These are phyloP conservation scores for Coenobita brevimanus DNA, from an alignment of 1,140 invertebrate genomes.

Conservation along the genomic window DNA sequence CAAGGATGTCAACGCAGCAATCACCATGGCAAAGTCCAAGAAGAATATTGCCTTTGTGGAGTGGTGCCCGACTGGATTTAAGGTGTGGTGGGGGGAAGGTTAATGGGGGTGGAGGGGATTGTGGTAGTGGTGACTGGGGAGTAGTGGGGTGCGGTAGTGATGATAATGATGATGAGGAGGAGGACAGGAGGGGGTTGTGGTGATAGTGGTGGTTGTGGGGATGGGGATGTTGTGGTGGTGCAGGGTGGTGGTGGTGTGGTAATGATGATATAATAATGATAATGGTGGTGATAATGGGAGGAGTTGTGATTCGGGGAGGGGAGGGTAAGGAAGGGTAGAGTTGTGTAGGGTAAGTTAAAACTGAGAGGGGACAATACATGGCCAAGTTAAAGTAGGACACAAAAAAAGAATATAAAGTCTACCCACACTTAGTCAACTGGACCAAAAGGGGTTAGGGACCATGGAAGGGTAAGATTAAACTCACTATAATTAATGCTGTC, in stretches of 20 bases:
- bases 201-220: not conserved
- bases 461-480: too few species aligned
- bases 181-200: not conserved
- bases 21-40: not conserved
- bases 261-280: not conserved
- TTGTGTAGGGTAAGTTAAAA: too few species aligned
- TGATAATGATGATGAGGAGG: not conserved
- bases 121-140: not conserved
- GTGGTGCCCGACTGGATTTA: conserved; percentile 41
- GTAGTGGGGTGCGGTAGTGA: not conserved
- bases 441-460: too few species aligned
- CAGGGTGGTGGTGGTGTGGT: not conserved
- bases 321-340: too few species aligned
- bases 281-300: not conserved
- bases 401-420: too few species aligned
- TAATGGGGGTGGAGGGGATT: too few species aligned
- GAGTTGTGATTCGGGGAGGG: too few species aligned
- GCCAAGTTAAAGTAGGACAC: too few species aligned
- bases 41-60: conserved; percentile 36
- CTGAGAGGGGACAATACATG: too few species aligned
- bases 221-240: not conserved
- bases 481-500: too few species aligned
- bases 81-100: not conserved
- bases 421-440: too few species aligned
- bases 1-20: conserved; percentile 31